Evolutionary conservation across 1,140 invertebrate genomes (phyloP).

Genomic region (Chironomus tepperi): DNA sequence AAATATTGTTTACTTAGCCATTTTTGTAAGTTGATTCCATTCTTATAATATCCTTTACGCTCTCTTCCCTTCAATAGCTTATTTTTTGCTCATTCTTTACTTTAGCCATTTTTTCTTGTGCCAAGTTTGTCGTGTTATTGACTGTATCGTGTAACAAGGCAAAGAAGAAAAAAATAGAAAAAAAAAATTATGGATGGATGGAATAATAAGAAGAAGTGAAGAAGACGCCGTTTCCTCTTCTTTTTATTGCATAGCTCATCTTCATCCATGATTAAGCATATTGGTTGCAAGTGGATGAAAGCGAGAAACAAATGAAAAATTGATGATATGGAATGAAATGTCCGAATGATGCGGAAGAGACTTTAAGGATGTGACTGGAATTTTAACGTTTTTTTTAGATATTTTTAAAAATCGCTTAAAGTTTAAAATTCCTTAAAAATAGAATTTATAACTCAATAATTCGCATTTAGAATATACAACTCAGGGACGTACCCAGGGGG

Average conservation of each 20-base stretch:
- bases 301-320: neutral
- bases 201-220: neutral
- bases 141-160: neutral
- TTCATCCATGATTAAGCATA: slow-evolving; percentile 13
- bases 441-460: no score
- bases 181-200: neutral
- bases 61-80: neutral
- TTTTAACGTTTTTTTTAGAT: no score
- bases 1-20: neutral
- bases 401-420: no score
- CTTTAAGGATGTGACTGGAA: no score
- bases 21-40: slow-evolving; percentile 9
- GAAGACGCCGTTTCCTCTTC: neutral
- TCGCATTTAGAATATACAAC: no score
- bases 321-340: no score
- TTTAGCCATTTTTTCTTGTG: no score
- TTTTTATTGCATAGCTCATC: neutral
- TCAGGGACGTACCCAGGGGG: no score
- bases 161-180: neutral
- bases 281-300: no score
- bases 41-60: neutral
- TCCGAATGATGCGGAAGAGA: no score
- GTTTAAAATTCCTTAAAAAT: no score
- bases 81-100: neutral
- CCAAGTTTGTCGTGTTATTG: neutral